Base-by-base conservation (phyloP, 2,797 vertebrate genomes). In the Takifugu ocellatus region DNA sequence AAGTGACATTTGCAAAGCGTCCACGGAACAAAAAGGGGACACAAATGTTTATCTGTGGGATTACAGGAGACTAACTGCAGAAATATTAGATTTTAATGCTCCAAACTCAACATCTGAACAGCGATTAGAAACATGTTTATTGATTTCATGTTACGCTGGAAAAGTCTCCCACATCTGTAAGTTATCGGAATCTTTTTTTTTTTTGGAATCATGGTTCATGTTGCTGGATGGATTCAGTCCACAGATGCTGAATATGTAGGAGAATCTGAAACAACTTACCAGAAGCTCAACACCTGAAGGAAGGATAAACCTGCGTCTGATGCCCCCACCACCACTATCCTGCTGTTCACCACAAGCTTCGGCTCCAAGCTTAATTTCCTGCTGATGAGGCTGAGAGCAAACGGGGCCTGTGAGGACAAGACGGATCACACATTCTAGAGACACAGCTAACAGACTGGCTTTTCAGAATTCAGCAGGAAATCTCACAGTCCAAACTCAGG, bases 271-370 rank as follows among this genome's bases (percentile, higher is more conserved):
- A 16, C 3, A 36, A 69, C 81, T 84, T 86, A 98, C 97, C 94
- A 92, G 83, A 94, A 94, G 26, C 91, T 59, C 1, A 99, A 75
- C 0, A 89, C 91, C 89, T 98, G 92, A 4, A 99, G 88, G 77
- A 98, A 94, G 49, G 95, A 91, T 58, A 98, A 84, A 24, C 90
- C 95, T 0, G 94, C 94, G 67, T 90, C 92, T 0, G 97, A 99
- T 0, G 96, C 94, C 16, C 97, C 96, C 45, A 98, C 93, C 51
- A 99, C 93, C 67, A 97, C 94, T 2, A 98, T 91, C 84, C 92
- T 90, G 77, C 85, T 84, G 63, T 95, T 98, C 49, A 98, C 15
- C 25, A 81, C 87, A 16, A 91, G 77, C 87, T 94, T 96, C 0
- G 94, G 91, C 78, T 94, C 92, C 89, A 98, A 64, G 0, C 91